Base-by-base conservation (phyloP, 2,888 invertebrate genomes). In the Drosophila pegasa region DNA sequence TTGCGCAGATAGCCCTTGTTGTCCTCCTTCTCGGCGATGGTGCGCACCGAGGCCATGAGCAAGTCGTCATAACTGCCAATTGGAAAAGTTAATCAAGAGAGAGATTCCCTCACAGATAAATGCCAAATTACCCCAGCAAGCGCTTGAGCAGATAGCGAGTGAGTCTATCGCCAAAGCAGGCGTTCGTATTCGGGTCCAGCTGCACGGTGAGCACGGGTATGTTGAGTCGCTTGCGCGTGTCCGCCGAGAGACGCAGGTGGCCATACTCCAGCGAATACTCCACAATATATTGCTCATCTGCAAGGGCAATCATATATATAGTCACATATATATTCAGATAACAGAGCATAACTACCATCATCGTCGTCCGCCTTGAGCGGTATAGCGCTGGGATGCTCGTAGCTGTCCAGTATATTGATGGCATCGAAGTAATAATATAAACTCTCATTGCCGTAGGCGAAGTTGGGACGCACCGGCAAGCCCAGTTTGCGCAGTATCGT, bases 241-340 rank as follows among this genome's bases (percentile, higher is more conserved):
- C 95, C 0, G 97, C 96, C 3, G 97, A 97, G 6, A 99, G 93
- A 0, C 99, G 95, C 31, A 99, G 93, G 91, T 99, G 97, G 0
- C 99, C 99, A 92, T 99, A 99, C 92, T 99, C 98, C 77, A 99
- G 93, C 0, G 99, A 97, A 93, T 99, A 99, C 92, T 99, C 99
- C 2, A 99, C 96, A 50, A 99, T 98, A 91, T 99, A 99, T 90
- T 98, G 97, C 88, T 98, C 98, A 86, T 97, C 97, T 94, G 43
- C 1, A 71, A 59, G 20, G 66, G 70, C 1, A 48, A 48, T 20
- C 4, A 31, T 0, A 16, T 9, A 27, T 1, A 41, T 14, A 0
- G 8, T 31, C 4, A 0, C 1, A 7, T 29, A 31, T 1, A 38
- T 2, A 29, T 27, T 4, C 16, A 41, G 1, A 4, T 16, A 8